Percentiles rank a stretch among this genome's conserved stretches.
Evolutionary conservation across 2,888 invertebrate species (phyloP).

Genomic region (Agrenia bidenticulata): DNA sequence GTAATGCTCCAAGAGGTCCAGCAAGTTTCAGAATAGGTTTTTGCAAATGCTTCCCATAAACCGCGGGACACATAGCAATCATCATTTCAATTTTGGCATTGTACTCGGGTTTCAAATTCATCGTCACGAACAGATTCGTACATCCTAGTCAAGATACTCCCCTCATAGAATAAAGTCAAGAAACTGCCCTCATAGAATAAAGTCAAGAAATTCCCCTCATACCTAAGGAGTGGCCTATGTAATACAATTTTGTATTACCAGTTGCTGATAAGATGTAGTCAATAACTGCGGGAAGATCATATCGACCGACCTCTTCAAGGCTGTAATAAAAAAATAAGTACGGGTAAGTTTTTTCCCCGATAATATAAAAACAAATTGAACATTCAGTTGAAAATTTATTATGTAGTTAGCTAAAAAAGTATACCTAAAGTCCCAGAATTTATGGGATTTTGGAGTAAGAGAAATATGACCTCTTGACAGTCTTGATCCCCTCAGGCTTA

Average conservation of each 20-base stretch:
- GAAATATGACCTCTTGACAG: background rate
- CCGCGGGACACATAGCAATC: background rate
- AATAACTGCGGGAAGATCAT: conserved; percentile 9
- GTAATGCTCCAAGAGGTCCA: background rate
- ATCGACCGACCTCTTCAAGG: background rate
- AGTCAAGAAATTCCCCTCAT: background rate
- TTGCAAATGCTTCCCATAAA: conserved; percentile 2
- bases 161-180: background rate
- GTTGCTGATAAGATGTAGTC: conserved; percentile 11
- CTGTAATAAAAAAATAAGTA: background rate
- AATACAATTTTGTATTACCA: background rate
- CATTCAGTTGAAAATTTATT: too few relatives aligned
- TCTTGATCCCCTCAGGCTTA: background rate
- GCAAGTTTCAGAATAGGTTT: background rate
- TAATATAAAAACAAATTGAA: background rate
- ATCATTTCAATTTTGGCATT: background rate
- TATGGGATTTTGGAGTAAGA: background rate
- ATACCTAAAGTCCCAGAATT: conserved; percentile 18
- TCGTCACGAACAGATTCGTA: background rate
- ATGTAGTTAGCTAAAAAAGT: too few relatives aligned
- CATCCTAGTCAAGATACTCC: too few relatives aligned
- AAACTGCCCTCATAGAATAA: background rate
- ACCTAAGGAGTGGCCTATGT: conserved; percentile 11
- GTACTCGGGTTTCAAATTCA: conserved; percentile 9
- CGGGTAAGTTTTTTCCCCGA: too few relatives aligned